Percentiles rank a stretch among this genome's conserved stretches.
phyloP scores from a whole-genome alignment of 2,797 vertebrate species.

The Emydoidea blandingii region DNA sequence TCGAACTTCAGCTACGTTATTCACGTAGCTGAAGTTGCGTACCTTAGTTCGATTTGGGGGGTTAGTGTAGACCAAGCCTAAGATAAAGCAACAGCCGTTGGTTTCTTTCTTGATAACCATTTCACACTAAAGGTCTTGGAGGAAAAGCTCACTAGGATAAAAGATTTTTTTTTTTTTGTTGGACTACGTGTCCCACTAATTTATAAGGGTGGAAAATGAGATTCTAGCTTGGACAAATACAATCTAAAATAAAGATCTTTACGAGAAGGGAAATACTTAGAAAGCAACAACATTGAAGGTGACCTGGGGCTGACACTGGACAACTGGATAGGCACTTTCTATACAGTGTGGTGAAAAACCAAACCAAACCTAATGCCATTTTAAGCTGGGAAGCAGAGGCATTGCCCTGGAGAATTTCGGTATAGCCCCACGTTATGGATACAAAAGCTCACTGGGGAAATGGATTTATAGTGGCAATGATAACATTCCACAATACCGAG shows the following conservation, averaged over 20 bases:
- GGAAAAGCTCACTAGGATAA: neutral
- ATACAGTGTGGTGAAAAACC: neutral
- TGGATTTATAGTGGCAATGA: neutral
- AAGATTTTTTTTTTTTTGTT: neutral
- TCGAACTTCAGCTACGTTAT: no score
- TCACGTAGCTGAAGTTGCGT: no score
- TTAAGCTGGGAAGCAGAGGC: rapidly evolving
- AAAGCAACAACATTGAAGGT: neutral
- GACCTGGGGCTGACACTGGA: no score
- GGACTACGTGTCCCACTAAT: neutral
- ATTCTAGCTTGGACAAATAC: neutral
- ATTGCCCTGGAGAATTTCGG: neutral
- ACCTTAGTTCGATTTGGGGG: no score
- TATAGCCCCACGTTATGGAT: neutral
- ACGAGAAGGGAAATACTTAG: neutral
- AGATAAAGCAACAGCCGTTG: neutral
- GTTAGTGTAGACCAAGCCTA: no score
- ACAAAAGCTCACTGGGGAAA: conserved; percentile 22
- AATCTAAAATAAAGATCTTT: neutral
- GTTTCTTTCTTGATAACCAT: neutral
- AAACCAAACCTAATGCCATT: neutral
- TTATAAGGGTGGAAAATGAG: neutral
- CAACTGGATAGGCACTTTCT: neutral
- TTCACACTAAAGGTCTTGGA: neutral
- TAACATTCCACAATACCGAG: neutral